phyloP scores from a whole-genome alignment of 2,113 vertebrate genomes.

The Tautogolabrus adspersus region DNA sequence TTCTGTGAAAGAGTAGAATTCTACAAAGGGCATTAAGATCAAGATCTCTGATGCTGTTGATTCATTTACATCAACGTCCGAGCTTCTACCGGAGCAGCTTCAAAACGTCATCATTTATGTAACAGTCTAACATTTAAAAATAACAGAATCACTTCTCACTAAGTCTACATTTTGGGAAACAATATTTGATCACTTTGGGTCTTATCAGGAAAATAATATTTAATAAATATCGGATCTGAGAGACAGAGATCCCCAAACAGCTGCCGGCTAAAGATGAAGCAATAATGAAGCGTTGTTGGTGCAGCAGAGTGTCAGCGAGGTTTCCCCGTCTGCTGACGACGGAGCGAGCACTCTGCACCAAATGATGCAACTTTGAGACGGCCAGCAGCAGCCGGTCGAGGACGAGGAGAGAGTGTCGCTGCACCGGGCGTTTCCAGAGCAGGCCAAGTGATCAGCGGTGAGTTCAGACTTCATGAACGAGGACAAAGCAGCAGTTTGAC shows the following conservation, averaged over 20 bases:
- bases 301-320: constrained; percentile 14
- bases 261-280: constrained; percentile 18
- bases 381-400: not conserved
- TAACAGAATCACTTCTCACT: no score
- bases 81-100: no score
- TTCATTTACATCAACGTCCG: no score
- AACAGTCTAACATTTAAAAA: no score
- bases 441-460: not conserved
- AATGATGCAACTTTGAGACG: constrained; percentile 40
- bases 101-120: no score
- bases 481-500: not conserved
- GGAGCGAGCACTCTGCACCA: constrained; percentile 37
- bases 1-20: no score
- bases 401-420: no score
- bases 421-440: not conserved
- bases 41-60: no score
- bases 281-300: constrained; percentile 7
- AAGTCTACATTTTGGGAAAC: no score
- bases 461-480: constrained; percentile 6
- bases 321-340: not conserved
- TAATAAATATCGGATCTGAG: not conserved
- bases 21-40: no score
- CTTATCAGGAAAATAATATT: not conserved
- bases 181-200: no score
- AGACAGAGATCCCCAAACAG: not conserved